Base-by-base conservation (phyloP, 2,888 invertebrate genomes). In the Platynereis dumerilii region DNA sequence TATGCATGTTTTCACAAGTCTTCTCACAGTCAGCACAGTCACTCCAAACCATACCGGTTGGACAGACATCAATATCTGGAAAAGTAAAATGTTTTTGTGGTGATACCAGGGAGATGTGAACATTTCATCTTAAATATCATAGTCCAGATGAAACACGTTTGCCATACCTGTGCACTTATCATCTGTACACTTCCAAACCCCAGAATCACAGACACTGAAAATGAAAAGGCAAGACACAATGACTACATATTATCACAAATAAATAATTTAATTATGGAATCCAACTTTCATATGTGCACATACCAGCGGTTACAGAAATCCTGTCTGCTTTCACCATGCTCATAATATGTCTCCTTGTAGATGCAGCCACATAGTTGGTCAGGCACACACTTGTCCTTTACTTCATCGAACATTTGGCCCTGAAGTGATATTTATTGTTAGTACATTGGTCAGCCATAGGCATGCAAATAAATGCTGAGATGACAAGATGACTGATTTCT, bases 1-100 rank as follows among this genome's bases (percentile, higher is more conserved):
- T 82, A 74, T 92, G 91, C 92, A 93, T 93, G 82, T 93, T 94
- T 87, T 89, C 90, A 85, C 94, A 95, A 0, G 94, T 94, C 29
- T 89, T 85, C 0, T 91, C 92, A 73, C 92, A 91, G 0, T 87
- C 87, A 0, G 91, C 88, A 77, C 94, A 95, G 52, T 91, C 90
- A 0, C 92, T 91, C 76, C 92, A 91, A 78, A 91, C 90, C 80
- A 90, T 68, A 24, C 68, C 74, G 1, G 69, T 69, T 0, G 73
- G 72, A 62, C 68, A 68, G 1, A 64, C 53, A 26, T 60, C 53
- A n/a, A n/a, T n/a, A n/a, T n/a, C n/a, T n/a, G n/a, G n/a, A n/a
- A n/a, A n/a, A 42, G 10, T 42, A 39, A 7, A 52, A 24, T 20
- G 44, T 15, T 42, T 20, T 53, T 20, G 15, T 20, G 15, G 15